A percentile compares a stretch with the other conserved stretches of the same genome.
Evolutionary conservation across 1,140 invertebrate species (phyloP).

Genomic region (Thaumetopoea pityocampa): DNA sequence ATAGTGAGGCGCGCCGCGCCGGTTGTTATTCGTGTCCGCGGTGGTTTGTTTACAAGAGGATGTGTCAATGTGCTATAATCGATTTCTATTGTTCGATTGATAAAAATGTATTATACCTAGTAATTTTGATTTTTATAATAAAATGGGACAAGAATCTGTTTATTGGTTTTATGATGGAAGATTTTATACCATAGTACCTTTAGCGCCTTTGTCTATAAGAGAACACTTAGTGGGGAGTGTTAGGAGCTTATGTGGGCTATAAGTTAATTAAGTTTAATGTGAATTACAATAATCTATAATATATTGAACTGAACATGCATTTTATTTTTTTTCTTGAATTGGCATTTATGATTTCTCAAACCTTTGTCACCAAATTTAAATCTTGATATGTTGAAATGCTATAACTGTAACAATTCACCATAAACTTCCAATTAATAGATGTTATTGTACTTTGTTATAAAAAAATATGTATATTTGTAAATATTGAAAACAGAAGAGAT

Average conservation of each 20-base stretch:
- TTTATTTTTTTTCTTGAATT: conserved; percentile 70
- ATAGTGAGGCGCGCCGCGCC: conserved; percentile 45
- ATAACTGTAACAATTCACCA: background rate
- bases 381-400: background rate
- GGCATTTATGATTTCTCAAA: conserved; percentile 54
- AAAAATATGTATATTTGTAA: too few species aligned
- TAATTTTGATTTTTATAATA: conserved; percentile 76
- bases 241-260: conserved; percentile 71
- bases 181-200: conserved; percentile 74
- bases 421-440: too few species aligned
- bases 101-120: conserved; percentile 74
- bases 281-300: conserved; percentile 76
- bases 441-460: too few species aligned
- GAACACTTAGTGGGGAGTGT: conserved; percentile 51
- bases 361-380: conserved; percentile 24
- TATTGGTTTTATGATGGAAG: conserved; percentile 75
- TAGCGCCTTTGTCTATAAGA: conserved; percentile 65
- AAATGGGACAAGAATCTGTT: conserved; percentile 76
- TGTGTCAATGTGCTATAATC: conserved; percentile 73
- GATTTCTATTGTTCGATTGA: conserved; percentile 74
- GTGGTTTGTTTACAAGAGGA: conserved; percentile 68
- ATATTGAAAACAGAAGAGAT: too few species aligned
- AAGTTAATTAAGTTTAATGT: conserved; percentile 74
- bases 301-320: conserved; percentile 75
- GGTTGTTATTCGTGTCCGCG: conserved; percentile 71